These are phyloP conservation scores for Elymnias hypermnestra DNA, from an alignment of 1,140 invertebrate genomes.

Conservation along the genomic window DNA sequence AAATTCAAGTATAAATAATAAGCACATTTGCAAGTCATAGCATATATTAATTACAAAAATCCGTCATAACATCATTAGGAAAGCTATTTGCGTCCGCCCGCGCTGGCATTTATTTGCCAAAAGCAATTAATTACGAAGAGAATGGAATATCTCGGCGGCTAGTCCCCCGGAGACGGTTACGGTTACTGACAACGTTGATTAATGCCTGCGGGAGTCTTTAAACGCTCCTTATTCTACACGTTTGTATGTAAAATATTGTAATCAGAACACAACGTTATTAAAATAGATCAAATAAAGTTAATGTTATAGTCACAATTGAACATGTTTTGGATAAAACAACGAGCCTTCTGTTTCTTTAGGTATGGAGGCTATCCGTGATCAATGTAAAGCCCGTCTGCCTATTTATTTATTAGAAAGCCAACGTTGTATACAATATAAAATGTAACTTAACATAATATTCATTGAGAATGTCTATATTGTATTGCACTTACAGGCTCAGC, in stretches of 20 bases:
- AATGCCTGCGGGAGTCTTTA: constrained; percentile 44
- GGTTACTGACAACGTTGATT: constrained; percentile 71
- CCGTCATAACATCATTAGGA: constrained; percentile 49
- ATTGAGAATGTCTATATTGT: too few relatives aligned
- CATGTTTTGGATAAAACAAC: too few relatives aligned
- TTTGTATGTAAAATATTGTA: constrained; percentile 30
- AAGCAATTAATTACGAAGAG: constrained; percentile 72
- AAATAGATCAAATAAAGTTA: too few relatives aligned
- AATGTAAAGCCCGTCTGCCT: too few relatives aligned
- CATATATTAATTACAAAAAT: constrained; percentile 56
- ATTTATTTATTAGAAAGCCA: too few relatives aligned
- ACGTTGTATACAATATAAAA: too few relatives aligned
- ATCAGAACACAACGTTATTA: constrained; percentile 58
- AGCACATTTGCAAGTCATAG: background rate
- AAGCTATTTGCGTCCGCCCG: constrained; percentile 51
- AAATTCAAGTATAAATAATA: too few relatives aligned
- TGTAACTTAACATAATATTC: too few relatives aligned
- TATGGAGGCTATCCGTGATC: too few relatives aligned
- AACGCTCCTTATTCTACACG: constrained; percentile 11
- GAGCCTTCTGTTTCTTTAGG: too few relatives aligned
- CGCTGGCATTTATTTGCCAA: constrained; percentile 66
- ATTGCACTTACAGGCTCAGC: too few relatives aligned
- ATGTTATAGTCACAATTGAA: too few relatives aligned
- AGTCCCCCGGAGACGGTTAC: constrained; percentile 66
- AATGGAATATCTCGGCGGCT: constrained; percentile 70